Conservation (phyloP, 2,888 invertebrate genomes). For the Strigamia transsilvanica region DNA sequence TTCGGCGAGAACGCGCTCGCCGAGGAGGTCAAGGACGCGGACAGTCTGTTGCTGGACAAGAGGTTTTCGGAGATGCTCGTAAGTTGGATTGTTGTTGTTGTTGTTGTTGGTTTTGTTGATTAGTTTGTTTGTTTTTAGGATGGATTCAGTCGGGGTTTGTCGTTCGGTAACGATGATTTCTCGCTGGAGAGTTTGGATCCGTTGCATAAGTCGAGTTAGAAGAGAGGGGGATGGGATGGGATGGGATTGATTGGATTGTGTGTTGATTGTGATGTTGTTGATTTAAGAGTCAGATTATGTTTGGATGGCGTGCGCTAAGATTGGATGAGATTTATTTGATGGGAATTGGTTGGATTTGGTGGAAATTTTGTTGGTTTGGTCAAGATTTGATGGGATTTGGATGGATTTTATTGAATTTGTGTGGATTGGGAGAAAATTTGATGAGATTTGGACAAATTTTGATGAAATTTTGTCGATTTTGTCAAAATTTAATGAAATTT, state of each 20-base stretch:
- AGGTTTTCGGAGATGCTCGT: conserved; percentile 88
- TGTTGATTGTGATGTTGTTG: not conserved
- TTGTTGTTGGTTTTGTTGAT: not conserved
- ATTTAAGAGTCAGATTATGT: not conserved
- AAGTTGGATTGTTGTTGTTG: conserved; percentile 57
- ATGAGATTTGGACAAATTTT: no score
- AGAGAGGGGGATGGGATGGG: no score
- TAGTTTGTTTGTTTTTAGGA: conserved; percentile 71
- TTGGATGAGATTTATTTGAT: no score
- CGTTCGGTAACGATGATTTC: conserved; percentile 92
- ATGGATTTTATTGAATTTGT: no score
- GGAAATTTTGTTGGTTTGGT: no score
- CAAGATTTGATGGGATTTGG: no score
- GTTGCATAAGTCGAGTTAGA: conserved; percentile 67
- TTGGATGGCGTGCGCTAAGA: no score
- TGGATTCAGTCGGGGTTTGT: conserved; percentile 86
- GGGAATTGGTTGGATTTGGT: no score
- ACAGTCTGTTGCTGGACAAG: conserved; percentile 82
- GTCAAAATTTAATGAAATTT: no score
- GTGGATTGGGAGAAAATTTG: not conserved
- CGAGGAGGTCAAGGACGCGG: conserved; percentile 69
- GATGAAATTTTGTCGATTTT: no score
- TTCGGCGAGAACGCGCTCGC: conserved; percentile 65
- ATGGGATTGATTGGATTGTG: no score
- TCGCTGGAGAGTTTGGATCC: conserved; percentile 93